Evolutionary conservation across 92 coral and sea anemone genomes (phyloP).

Genomic region (Desmophyllum pertusum): DNA sequence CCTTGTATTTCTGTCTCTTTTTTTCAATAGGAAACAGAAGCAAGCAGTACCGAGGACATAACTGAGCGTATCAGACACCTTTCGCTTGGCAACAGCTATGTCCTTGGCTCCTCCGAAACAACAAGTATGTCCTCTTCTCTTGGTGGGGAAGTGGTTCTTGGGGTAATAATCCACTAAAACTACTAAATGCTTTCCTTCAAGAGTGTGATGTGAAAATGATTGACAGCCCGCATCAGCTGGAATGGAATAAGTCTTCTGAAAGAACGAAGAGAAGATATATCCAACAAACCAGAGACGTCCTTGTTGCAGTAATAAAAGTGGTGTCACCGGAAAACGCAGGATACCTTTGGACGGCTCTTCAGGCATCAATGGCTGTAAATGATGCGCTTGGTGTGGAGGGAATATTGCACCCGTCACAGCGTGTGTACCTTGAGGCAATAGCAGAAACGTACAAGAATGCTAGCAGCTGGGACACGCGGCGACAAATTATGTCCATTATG

Average conservation of each 20-base stretch:
- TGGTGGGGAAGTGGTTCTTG: conserved; percentile 14
- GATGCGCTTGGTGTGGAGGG: conserved; percentile 51
- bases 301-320: conserved; percentile 45
- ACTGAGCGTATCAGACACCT: conserved; percentile 14
- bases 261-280: conserved; percentile 35
- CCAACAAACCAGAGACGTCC: conserved; percentile 40
- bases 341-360: conserved; percentile 41
- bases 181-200: conserved; percentile 30
- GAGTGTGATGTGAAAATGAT: conserved; percentile 40
- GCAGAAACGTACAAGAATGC: conserved; percentile 61
- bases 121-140: conserved; percentile 35
- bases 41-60: conserved; percentile 45
- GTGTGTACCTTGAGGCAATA: conserved; percentile 47
- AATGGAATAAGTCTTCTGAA: conserved; percentile 35
- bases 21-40: conserved; percentile 37
- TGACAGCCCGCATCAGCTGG: conserved; percentile 37
- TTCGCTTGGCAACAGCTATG: conserved; percentile 20
- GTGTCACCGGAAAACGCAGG: conserved; percentile 54
- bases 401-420: conserved; percentile 39
- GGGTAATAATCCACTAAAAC: conserved; percentile 34
- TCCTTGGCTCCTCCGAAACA: conserved; percentile 23
- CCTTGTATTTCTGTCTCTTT: too few species aligned
- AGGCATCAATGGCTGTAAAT: conserved; percentile 37
- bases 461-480: conserved; percentile 57
- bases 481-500: conserved; percentile 63